A percentile compares a stretch with the other conserved stretches of the same genome.
phyloP scores from a whole-genome alignment of 2,797 vertebrate species.

The Bothrops alternatus region DNA sequence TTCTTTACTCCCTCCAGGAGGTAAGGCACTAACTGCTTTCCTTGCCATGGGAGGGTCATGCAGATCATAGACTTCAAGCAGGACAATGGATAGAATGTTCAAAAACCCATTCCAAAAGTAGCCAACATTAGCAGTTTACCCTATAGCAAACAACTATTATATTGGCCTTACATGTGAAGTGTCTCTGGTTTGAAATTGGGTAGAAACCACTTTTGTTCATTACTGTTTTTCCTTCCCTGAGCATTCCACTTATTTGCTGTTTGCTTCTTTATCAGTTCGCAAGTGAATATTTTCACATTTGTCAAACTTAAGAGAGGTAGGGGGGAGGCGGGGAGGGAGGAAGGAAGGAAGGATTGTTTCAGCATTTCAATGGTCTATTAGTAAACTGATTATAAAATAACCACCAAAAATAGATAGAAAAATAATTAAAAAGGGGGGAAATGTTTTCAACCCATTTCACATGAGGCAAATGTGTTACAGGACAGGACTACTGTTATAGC shows the following conservation, averaged over 20 bases:
- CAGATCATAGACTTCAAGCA: neutral
- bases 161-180: neutral
- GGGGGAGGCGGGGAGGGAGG: rapidly evolving
- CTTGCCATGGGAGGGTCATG: neutral
- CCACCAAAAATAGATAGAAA: neutral
- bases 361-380: neutral
- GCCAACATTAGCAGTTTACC: neutral
- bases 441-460: neutral
- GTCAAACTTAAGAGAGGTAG: neutral
- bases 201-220: neutral
- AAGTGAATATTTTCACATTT: neutral
- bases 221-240: neutral
- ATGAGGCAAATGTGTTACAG: no score
- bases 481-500: neutral
- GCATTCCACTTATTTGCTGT: neutral
- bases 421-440: neutral
- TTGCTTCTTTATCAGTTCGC: neutral
- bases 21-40: neutral
- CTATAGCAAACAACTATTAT: neutral
- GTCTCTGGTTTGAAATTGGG: neutral
- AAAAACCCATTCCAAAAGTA: neutral
- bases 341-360: neutral
- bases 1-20: neutral
- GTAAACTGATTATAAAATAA: neutral
- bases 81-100: neutral